Base-by-base conservation (phyloP, 2,888 invertebrate species). In the Ochropleura plecta region DNA sequence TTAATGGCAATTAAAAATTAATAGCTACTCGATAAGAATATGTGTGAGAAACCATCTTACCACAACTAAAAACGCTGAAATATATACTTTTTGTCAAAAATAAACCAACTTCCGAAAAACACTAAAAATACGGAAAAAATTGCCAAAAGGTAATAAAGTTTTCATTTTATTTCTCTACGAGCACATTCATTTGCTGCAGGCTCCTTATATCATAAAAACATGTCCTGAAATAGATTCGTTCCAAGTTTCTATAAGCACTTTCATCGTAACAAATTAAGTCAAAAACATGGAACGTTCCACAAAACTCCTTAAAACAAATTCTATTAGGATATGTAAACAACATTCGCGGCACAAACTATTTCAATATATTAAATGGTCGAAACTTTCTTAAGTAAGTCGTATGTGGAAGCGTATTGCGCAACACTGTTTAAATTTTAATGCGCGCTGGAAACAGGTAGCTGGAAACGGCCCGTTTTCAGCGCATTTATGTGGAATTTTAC, bases 351-450 rank as follows among this genome's bases (percentile, higher is more conserved):
- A 62, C 49, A 60, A 84, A 81, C 73, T 84, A 83, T 70, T 57
- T 68, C 78, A 78, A 84, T 84, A 76, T 69, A 74, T 76, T 78
- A 70, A 78, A 84, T 76, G 67, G 71, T 18, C n/a, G 63, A 62
- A 81, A 82, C 69, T 76, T 81, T 73, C 40, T 10, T 60, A 59
- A 72, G 60, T 71, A 76, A 74, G 46, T 71, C 55, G 64, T 48
- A 65, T 63, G 46, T 55, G 64, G 70, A 57, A 10, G 83, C 81
- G 66, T 84, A 72, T 68, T 57, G n/a, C 1, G 9, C 0, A 73
- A 53, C 4, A 44, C 66, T 51, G 42, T 14, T 64, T 55, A 0
- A 14, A 18, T n/a, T 42, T 30, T 30, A 30, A 30, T 30, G 3
- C 9, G 18, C 14, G 55, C 55, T 79, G 59, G 0, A 6, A 55